Conservation (phyloP, 2,888 invertebrate species). For the Phoenoteleia sp. region DNA sequence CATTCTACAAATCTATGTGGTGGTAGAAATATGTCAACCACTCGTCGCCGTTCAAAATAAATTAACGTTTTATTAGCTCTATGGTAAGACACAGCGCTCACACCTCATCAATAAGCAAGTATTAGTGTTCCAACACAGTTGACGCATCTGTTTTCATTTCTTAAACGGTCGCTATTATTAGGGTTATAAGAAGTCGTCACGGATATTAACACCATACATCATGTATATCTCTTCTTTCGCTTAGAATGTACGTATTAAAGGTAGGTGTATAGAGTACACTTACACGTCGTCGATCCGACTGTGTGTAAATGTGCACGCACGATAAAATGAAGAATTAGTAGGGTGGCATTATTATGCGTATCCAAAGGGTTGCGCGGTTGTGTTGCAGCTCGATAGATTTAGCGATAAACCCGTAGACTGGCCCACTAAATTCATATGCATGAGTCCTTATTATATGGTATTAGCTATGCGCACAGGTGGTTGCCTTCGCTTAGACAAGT, state of each 20-base stretch:
- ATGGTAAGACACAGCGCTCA: constrained; percentile 40
- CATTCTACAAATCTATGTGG: too few relatives aligned
- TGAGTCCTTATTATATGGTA: constrained; percentile 85
- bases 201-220: constrained; percentile 66
- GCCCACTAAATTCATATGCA: constrained; percentile 84
- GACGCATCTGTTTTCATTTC: constrained; percentile 68
- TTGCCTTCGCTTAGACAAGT: constrained; percentile 80
- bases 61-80: constrained; percentile 43
- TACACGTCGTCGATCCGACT: background rate
- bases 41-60: background rate
- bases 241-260: constrained; percentile 16
- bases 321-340: constrained; percentile 43
- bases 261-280: constrained; percentile 28
- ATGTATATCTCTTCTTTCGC: constrained; percentile 28
- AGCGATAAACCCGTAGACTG: constrained; percentile 81
- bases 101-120: constrained; percentile 70
- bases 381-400: constrained; percentile 73
- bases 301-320: constrained; percentile 49
- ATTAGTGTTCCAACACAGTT: constrained; percentile 43
- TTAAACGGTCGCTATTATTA: constrained; percentile 66
- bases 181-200: constrained; percentile 69
- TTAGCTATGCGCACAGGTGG: constrained; percentile 86
- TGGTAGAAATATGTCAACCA: background rate
- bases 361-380: constrained; percentile 70
- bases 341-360: constrained; percentile 72